Conservation (phyloP, 2,888 invertebrate species). For the Ptilodon capucinus region DNA sequence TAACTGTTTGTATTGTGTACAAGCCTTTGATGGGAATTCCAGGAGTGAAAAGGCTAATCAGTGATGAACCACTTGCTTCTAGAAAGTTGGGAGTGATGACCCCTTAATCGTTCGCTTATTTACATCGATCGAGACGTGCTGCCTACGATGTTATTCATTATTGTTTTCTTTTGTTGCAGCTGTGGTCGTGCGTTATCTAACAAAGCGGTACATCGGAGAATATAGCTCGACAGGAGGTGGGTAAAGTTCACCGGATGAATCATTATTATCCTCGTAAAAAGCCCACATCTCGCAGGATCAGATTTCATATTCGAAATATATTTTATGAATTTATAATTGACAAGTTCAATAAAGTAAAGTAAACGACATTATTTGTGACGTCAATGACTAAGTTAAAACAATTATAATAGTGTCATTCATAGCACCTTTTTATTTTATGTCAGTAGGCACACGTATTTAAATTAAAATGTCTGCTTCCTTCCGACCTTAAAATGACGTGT, state of each 20-base stretch:
- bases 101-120: conserved; percentile 55
- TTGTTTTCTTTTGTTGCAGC: conserved; percentile 84
- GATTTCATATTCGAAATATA: conserved; percentile 11
- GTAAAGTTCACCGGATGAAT: conserved; percentile 50
- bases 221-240: conserved; percentile 91
- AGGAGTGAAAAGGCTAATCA: conserved; percentile 76
- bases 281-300: conserved; percentile 2
- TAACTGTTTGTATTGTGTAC: conserved; percentile 69
- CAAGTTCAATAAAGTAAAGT: conserved; percentile 10
- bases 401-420: conserved; percentile 19
- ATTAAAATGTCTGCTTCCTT: conserved; percentile 49
- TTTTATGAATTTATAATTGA: conserved; percentile 3
- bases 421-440: conserved; percentile 17
- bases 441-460: conserved; percentile 23
- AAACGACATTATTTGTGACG: conserved; percentile 25
- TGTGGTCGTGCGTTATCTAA: conserved; percentile 90
- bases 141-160: conserved; percentile 34
- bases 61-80: conserved; percentile 48
- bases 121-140: conserved; percentile 34
- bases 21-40: conserved; percentile 62
- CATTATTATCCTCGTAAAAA: conserved; percentile 17
- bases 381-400: conserved; percentile 21
- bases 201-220: conserved; percentile 90
- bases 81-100: conserved; percentile 74
- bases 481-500: conserved; percentile 51